Conservation (phyloP, 2,113 vertebrate species). For the Verasper variegatus region DNA sequence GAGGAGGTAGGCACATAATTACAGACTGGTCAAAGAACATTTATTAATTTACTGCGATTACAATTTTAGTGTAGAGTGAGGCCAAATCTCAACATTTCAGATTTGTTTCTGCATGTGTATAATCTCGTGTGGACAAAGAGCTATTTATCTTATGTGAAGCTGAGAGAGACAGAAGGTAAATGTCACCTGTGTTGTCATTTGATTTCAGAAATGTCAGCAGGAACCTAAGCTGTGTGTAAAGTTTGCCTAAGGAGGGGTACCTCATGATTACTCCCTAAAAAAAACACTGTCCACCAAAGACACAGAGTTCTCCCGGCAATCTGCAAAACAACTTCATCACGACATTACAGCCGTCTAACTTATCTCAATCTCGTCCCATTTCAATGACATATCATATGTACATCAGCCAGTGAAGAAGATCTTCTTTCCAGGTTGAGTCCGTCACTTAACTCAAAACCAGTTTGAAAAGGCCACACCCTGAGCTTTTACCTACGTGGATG, state of each 20-base stretch:
- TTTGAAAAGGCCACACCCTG: constrained; percentile 64
- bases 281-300: constrained; percentile 4
- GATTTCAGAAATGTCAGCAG: constrained; percentile 40
- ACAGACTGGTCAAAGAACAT: background rate
- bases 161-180: constrained; percentile 11
- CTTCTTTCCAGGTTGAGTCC: constrained; percentile 13
- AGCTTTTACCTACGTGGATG: constrained; percentile 27
- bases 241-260: constrained; percentile 71
- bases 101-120: background rate
- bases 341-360: background rate
- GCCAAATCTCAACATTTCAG: background rate
- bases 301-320: background rate
- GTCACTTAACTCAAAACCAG: constrained; percentile 61
- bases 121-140: background rate
- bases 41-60: background rate
- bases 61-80: background rate
- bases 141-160: constrained; percentile 2
- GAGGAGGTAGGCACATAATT: background rate
- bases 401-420: constrained; percentile 11
- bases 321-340: background rate
- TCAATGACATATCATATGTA: constrained; percentile 24
- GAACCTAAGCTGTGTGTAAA: constrained; percentile 36
- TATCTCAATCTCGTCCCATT: background rate
- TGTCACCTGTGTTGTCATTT: constrained; percentile 29
- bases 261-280: constrained; percentile 1